These are phyloP conservation scores for Myzus persicae DNA, from an alignment of 1,140 invertebrate genomes.

Conservation along the genomic window DNA sequence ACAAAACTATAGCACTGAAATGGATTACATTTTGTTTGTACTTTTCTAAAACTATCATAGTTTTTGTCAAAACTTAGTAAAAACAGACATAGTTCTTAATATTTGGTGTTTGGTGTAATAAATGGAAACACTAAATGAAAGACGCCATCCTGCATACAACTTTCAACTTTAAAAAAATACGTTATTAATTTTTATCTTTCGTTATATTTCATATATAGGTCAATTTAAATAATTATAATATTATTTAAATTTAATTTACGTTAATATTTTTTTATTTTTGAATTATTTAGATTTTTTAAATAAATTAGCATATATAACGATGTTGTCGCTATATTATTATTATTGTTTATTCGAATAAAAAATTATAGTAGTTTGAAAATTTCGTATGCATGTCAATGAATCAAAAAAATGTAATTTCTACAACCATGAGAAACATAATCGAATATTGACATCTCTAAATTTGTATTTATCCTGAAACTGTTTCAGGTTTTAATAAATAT, in stretches of 20 bases:
- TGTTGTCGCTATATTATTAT: background rate
- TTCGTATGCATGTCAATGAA: background rate
- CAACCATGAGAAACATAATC: background rate
- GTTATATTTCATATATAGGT: background rate
- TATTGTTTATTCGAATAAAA: slow-evolving; percentile 15
- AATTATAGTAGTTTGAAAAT: background rate
- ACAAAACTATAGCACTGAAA: background rate
- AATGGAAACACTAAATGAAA: background rate
- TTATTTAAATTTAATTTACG: slow-evolving; percentile 25
- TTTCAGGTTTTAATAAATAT: background rate
- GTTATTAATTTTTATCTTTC: background rate
- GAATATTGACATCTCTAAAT: background rate
- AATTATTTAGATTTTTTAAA: slow-evolving; percentile 15
- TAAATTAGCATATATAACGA: slow-evolving; percentile 32
- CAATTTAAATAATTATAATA: background rate
- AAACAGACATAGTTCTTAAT: background rate
- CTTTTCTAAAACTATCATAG: background rate
- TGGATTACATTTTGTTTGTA: background rate
- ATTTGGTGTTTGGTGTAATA: background rate
- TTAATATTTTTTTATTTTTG: slow-evolving; percentile 21
- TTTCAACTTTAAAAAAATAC: background rate
- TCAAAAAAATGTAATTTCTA: background rate
- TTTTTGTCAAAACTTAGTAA: background rate
- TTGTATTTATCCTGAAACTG: background rate
- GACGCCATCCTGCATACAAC: background rate